Evolutionary conservation across 2,797 vertebrate species (phyloP).

Genomic region (Molothrus aeneus): DNA sequence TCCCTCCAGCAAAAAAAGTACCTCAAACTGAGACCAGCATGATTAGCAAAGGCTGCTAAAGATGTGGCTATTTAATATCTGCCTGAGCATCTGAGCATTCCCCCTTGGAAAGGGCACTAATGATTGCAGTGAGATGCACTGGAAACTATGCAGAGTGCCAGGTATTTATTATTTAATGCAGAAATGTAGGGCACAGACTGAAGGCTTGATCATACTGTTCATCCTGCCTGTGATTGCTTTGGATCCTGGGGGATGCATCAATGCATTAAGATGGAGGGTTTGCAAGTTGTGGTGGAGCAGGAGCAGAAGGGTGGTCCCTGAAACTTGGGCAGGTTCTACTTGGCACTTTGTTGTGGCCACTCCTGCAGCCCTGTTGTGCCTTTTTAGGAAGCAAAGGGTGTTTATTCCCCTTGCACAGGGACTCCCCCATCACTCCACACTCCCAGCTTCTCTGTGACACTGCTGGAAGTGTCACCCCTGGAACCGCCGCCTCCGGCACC

Average conservation of each 20-base stretch:
- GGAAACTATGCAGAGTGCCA: slow-evolving; percentile 43
- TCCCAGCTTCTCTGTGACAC: neutral
- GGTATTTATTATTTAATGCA: slow-evolving; percentile 69
- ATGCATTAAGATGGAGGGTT: neutral
- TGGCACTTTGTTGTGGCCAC: neutral
- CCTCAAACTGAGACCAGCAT: slow-evolving; percentile 28
- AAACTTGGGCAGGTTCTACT: neutral
- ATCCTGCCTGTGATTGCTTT: slow-evolving; percentile 37
- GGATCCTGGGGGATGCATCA: neutral
- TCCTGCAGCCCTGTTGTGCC: neutral
- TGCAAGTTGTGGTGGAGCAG: neutral
- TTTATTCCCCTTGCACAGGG: neutral
- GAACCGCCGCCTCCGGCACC: neutral
- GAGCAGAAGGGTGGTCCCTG: neutral
- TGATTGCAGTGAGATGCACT: slow-evolving; percentile 42
- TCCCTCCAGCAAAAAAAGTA: slow-evolving; percentile 7
- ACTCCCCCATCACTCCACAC: accelerated
- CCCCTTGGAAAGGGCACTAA: slow-evolving; percentile 31
- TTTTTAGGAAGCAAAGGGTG: too few relatives aligned
- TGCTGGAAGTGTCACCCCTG: neutral
- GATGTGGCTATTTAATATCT: slow-evolving; percentile 53
- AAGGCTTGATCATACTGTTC: neutral
- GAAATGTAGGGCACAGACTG: slow-evolving; percentile 53
- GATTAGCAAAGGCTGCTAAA: slow-evolving; percentile 48
- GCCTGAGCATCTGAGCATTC: slow-evolving; percentile 15